Conservation (phyloP, 2,113 vertebrate genomes). For the Oxygymnocypris stewartii region DNA sequence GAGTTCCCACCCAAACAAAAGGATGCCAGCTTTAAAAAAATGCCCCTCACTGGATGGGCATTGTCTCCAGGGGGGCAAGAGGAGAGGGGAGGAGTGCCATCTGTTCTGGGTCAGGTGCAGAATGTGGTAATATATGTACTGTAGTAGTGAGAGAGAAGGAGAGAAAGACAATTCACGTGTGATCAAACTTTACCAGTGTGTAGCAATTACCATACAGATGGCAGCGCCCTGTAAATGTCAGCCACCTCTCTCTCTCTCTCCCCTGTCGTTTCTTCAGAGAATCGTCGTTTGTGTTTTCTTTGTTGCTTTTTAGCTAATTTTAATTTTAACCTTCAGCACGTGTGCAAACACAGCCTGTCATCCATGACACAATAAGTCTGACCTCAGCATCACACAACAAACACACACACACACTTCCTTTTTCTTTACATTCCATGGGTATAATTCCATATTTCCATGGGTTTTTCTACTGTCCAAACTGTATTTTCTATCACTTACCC, state of each 20-base stretch:
- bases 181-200: constrained; percentile 54
- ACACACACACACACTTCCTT: too few relatives aligned
- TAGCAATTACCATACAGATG: constrained; percentile 54
- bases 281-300: constrained; percentile 21
- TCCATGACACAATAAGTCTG: constrained; percentile 14
- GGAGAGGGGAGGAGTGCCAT: constrained; percentile 39
- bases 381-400: constrained; percentile 8
- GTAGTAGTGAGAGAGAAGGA: constrained; percentile 19
- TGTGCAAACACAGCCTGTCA: constrained; percentile 16
- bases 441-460: too few relatives aligned
- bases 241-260: constrained; percentile 18
- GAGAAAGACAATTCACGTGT: constrained; percentile 37
- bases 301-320: constrained; percentile 20
- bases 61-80: constrained; percentile 16
- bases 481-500: too few relatives aligned
- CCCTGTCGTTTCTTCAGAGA: constrained; percentile 4
- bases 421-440: too few relatives aligned
- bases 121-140: constrained; percentile 30
- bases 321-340: constrained; percentile 29
- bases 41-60: constrained; percentile 58
- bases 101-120: constrained; percentile 54
- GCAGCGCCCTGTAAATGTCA: constrained; percentile 10
- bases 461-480: too few relatives aligned
- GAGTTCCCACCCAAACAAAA: constrained; percentile 67
- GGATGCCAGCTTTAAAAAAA: constrained; percentile 79